A percentile compares a stretch with the other conserved stretches of the same genome.
phyloP scores from a whole-genome alignment of 2,888 invertebrate species.

The Xanthorhoe spadicearia region DNA sequence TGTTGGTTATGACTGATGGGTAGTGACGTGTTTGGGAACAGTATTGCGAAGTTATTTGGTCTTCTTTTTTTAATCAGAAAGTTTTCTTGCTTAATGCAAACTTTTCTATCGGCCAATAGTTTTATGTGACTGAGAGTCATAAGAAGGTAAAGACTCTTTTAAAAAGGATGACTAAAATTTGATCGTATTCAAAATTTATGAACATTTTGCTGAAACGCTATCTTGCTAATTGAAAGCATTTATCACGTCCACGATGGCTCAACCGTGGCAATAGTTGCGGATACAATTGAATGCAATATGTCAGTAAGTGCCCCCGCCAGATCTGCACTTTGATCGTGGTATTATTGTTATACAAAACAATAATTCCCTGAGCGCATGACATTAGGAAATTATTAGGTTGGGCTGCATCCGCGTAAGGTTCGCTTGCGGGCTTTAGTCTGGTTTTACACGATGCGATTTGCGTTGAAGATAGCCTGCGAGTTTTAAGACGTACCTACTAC shows the following conservation, averaged over 20 bases:
- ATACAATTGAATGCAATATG: slow-evolving; percentile 50
- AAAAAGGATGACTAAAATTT: no score
- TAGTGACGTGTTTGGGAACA: background rate
- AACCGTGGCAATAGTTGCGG: slow-evolving; percentile 27
- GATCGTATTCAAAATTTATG: no score
- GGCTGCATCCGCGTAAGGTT: slow-evolving; percentile 78
- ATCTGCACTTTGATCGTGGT: slow-evolving; percentile 72
- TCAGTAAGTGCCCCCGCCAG: slow-evolving; percentile 59
- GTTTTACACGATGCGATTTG: slow-evolving; percentile 29
- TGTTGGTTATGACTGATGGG: slow-evolving; percentile 9
- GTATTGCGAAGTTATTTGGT: no score
- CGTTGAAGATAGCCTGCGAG: background rate
- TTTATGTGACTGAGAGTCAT: no score
- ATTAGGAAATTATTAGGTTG: slow-evolving; percentile 84
- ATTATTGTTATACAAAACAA: slow-evolving; percentile 83
- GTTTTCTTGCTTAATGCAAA: no score
- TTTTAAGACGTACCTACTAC: no score
- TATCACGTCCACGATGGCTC: background rate
- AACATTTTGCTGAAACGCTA: background rate
- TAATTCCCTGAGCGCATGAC: slow-evolving; percentile 83
- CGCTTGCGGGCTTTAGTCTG: slow-evolving; percentile 64
- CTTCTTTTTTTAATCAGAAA: no score
- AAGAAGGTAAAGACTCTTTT: no score
- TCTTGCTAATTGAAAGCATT: background rate
- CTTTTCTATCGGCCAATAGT: no score